Evolutionary conservation across 2,888 invertebrate species (phyloP).

Genomic region (Phaonia tiefii): DNA sequence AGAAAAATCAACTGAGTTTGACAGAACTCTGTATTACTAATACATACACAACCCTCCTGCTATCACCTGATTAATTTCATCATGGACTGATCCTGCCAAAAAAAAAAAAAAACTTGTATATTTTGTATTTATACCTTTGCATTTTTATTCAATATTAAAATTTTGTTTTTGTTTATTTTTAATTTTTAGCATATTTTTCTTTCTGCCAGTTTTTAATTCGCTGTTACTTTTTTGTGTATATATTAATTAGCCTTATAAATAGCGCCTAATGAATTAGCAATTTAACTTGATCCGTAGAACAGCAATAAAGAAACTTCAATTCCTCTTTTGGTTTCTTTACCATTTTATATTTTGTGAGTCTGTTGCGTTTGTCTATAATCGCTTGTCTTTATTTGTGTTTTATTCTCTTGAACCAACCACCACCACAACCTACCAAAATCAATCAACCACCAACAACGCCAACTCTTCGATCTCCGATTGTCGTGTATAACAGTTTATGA

Average conservation of each 20-base stretch:
- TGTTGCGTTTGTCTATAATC: slow-evolving; percentile 16
- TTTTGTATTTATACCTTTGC: too few relatives aligned
- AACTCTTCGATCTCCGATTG: slow-evolving; percentile 13
- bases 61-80: too few relatives aligned
- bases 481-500: slow-evolving; percentile 26
- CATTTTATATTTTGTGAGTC: slow-evolving; percentile 4
- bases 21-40: too few relatives aligned
- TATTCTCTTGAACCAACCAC: slow-evolving; percentile 28
- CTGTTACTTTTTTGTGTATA: not conserved
- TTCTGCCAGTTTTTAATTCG: not conserved
- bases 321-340: slow-evolving; percentile 6
- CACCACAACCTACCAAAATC: slow-evolving; percentile 6
- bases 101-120: too few relatives aligned
- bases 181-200: too few relatives aligned
- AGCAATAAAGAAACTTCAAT: slow-evolving; percentile 10
- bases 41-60: too few relatives aligned
- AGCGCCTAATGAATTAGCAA: slow-evolving; percentile 20
- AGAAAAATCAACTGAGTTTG: too few relatives aligned
- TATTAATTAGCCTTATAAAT: slow-evolving; percentile 19
- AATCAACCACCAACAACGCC: not conserved
- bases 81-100: too few relatives aligned
- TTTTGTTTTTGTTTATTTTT: slow-evolving; percentile 41
- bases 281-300: slow-evolving; percentile 8
- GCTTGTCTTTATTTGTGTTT: slow-evolving; percentile 28
- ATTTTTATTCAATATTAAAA: slow-evolving; percentile 3